phyloP scores from a whole-genome alignment of 2,797 vertebrate genomes.

The Amphiprion clarkii region DNA sequence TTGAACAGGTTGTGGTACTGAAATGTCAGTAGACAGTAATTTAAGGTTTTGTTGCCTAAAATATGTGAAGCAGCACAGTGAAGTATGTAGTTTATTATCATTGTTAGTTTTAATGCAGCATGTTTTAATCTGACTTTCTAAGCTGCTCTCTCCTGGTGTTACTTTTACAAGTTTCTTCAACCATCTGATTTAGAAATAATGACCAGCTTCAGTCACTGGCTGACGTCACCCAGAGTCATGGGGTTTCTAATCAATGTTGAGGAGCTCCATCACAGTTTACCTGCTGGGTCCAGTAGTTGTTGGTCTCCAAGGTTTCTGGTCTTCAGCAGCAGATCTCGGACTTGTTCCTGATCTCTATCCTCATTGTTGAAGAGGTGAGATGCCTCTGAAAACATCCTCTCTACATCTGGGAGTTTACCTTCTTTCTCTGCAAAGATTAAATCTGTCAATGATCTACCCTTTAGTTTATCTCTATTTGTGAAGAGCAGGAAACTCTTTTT shows the following conservation, averaged over 20 bases:
- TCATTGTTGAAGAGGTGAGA: conserved; percentile 22
- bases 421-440: conserved; percentile 4
- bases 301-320: neutral
- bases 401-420: neutral
- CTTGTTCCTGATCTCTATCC: conserved; percentile 2
- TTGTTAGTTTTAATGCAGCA: too few species aligned
- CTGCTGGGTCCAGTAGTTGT: neutral
- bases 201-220: too few species aligned
- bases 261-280: too few species aligned
- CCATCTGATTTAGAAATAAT: too few species aligned
- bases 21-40: neutral
- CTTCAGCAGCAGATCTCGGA: conserved; percentile 12
- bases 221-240: too few species aligned
- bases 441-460: neutral
- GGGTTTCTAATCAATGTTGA: too few species aligned
- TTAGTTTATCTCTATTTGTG: neutral
- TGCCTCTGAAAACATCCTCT: neutral
- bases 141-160: too few species aligned
- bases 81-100: too few species aligned
- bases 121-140: too few species aligned
- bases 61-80: too few species aligned
- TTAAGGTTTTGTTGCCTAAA: neutral
- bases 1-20: too few species aligned
- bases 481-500: conserved; percentile 28
- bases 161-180: too few species aligned